Evolutionary conservation across 2,797 vertebrate species (phyloP), one percentile per base, ranked within the genome.

Genomic region (Staurois parvus): DNA sequence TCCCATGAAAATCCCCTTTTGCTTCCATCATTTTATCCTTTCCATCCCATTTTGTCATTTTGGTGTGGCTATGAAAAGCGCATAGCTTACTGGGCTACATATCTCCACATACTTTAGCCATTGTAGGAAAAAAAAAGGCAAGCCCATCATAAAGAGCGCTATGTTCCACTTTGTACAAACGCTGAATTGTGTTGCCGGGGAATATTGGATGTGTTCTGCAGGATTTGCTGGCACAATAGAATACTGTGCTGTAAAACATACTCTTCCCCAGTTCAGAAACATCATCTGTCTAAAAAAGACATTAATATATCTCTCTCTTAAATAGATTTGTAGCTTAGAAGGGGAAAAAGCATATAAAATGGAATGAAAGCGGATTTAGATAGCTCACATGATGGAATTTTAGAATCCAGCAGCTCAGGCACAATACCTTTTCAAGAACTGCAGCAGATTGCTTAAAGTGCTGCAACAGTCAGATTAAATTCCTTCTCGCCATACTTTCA

Each of bases 251-350:
- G 70, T 84, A 83, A 69, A 86, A 79, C 62, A 82, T 75, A 81
- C 72, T 83, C 40, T 66, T 64, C 69, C 59, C 29, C 29, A 32
- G 69, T 83, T 75, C 70, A 11, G 76, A 87, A 75, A 83, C 76
- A 79, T 86, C 85, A 83, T 86, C 85, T 74, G 66, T 84, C 74
- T 75, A 48, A 83, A 79, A 76, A 75, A 83, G 85, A 78, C 81
- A 84, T 79, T 84, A 74, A 69, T 68, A 62, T 83, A 79, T 86
- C 74, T 56, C 29, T 64, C 70, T 56, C 77, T 84, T 75, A 79
- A 83, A 87, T 74, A 76, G 85, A 87, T 87, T 74, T 87, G 85
- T 84, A 87, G 85, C 81, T 84, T 75, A 87, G 75, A 62, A 77
- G 24, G 42, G 67, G 52, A 7, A 68, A 72, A 72, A 83, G 42